Base-by-base conservation (phyloP, 2,113 vertebrate species). In the Bucco capensis region DNA sequence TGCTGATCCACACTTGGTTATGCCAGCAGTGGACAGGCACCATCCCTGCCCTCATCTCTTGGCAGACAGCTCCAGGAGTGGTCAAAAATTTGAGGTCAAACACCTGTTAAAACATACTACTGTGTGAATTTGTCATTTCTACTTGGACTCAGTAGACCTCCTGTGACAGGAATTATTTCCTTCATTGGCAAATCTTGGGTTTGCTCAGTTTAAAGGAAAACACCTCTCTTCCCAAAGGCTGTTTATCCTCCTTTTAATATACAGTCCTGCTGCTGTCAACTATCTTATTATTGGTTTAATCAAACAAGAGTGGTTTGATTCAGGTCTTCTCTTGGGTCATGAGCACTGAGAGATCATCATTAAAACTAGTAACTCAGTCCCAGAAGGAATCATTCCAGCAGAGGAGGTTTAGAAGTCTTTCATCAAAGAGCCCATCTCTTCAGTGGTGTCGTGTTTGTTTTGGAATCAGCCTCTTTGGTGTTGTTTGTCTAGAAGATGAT, bases 201-300 rank as follows among this genome's bases (percentile, higher is more conserved):
- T 88, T 57, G 31, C 53, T 86, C 16, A 3, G 5, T 25, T 84
- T 72, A 12, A 75, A 81, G 38, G 70, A 85, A 84, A 90, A 74
- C 30, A 51, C 12, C 53, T 66, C 49, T 67, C 50, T 31, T 51
- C 58, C 42, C 38, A 69, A 57, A 83, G 22, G 11, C 3, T 6
- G 9, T 66, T 82, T 16, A 16, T 62, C 62, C 33, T 84, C 25
- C 31, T 69, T 72, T 47, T 57, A 65, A 21, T 6, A n/a, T 1
- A 22, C 49, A 40, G 24, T 18, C 54, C 79, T 56, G 67, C 47
- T 71, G 67, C 33, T 51, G 19, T n/a, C n/a, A 66, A 58, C 77
- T 80, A 23, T 44, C 67, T 88, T 51, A 85, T 61, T 91, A 78
- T 60, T 81, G 61, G 31, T 37, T 91, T 83, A 50, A 67, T 82